phyloP scores from a whole-genome alignment of 30 jellyfish, hydroid and myxozoan species.

The Clytia hemisphaerica region DNA sequence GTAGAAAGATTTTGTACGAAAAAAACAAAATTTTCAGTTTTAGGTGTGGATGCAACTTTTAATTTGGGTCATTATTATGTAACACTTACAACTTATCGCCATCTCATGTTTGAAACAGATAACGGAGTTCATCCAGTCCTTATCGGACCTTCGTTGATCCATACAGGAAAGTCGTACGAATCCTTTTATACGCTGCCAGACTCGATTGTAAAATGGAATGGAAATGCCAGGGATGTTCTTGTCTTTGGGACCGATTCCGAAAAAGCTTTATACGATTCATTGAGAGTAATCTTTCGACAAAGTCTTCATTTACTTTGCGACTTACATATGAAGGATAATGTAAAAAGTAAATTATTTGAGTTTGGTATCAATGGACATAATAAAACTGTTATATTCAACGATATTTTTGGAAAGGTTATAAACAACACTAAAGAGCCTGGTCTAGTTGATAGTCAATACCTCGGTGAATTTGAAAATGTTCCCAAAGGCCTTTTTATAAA shows the following conservation, averaged over 20 bases:
- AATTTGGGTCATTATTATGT: slow-evolving; percentile 18
- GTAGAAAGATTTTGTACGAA: slow-evolving; percentile 21
- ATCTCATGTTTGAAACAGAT: not conserved
- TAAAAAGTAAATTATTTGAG: not conserved
- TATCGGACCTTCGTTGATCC: slow-evolving; percentile 16
- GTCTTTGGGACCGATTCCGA: no score
- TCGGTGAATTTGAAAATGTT: not conserved
- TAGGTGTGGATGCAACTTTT: slow-evolving; percentile 25
- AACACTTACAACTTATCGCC: slow-evolving; percentile 9
- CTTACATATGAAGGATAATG: no score
- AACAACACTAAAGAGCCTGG: not conserved
- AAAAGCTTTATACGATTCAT: no score
- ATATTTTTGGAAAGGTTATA: slow-evolving; percentile 3
- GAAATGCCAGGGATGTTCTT: no score
- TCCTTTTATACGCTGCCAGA: not conserved
- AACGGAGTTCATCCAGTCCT: slow-evolving; percentile 6
- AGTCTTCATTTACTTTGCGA: no score
- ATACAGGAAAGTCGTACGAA: not conserved
- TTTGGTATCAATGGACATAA: not conserved
- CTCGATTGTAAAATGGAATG: not conserved
- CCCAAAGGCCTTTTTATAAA: not conserved
- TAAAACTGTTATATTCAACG: not conserved
- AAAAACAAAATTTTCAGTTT: not conserved
- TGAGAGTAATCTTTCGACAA: no score
- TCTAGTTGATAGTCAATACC: not conserved